phyloP scores from a whole-genome alignment of 2,113 vertebrate genomes.

The Perca fluviatilis region DNA sequence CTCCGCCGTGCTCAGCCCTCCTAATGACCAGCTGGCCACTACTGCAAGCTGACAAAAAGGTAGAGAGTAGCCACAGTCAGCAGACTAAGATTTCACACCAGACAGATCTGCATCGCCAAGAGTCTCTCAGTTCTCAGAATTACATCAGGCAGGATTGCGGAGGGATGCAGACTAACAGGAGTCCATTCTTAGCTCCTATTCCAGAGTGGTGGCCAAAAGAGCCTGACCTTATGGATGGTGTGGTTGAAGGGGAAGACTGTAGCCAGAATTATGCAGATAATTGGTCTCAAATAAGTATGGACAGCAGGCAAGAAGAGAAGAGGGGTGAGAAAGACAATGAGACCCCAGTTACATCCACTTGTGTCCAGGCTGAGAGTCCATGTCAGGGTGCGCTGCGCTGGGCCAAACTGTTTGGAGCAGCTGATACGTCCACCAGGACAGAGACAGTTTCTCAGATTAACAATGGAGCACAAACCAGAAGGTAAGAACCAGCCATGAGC shows the following conservation, averaged over 20 bases:
- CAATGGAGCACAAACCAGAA: constrained; percentile 73
- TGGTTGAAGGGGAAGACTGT: constrained; percentile 87
- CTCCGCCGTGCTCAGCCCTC: constrained; percentile 86
- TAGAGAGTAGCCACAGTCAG: constrained; percentile 5
- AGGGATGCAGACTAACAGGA: constrained; percentile 69
- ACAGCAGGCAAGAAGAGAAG: constrained; percentile 38
- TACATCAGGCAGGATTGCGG: constrained; percentile 64
- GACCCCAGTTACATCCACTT: constrained; percentile 35
- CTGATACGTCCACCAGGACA: constrained; percentile 37
- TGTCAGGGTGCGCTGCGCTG: constrained; percentile 75
- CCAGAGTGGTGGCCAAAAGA: constrained; percentile 70
- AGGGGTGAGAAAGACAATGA: constrained; percentile 79
- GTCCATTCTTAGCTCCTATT: constrained; percentile 45
- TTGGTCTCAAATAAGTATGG: constrained; percentile 69
- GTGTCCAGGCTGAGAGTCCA: constrained; percentile 73
- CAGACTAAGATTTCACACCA: constrained; percentile 21
- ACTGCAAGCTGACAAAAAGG: constrained; percentile 53
- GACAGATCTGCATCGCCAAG: neutral
- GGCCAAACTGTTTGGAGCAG: constrained; percentile 85
- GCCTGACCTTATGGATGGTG: constrained; percentile 82
- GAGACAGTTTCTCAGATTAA: constrained; percentile 51
- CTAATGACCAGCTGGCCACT: constrained; percentile 86
- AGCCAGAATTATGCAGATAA: constrained; percentile 67
- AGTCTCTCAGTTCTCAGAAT: constrained; percentile 21
- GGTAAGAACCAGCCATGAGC: constrained; percentile 76